Percentiles rank a stretch among this genome's conserved stretches.
phyloP scores from a whole-genome alignment of 2,113 vertebrate genomes.

The Tupaia chinensis region DNA sequence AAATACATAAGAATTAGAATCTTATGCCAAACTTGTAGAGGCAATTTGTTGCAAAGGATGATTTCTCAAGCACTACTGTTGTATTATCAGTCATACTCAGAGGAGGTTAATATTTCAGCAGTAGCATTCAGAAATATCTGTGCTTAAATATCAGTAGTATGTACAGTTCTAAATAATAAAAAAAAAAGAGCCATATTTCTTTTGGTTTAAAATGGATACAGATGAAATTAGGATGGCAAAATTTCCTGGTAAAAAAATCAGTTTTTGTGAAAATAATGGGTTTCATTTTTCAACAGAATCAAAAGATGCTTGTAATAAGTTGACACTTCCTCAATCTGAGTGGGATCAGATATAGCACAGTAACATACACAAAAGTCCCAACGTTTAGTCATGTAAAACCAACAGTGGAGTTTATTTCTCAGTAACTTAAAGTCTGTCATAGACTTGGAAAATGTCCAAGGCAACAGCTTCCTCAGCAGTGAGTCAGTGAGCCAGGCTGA shows the following conservation, averaged over 20 bases:
- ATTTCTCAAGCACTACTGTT: background rate
- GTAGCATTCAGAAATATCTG: background rate
- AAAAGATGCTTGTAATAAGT: background rate
- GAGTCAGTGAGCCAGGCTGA: background rate
- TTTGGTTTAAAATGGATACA: background rate
- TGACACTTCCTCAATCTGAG: background rate
- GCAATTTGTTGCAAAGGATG: background rate
- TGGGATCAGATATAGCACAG: background rate
- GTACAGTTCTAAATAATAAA: background rate
- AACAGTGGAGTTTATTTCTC: background rate
- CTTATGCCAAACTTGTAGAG: too few relatives aligned
- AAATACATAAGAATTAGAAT: background rate
- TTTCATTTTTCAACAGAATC: background rate
- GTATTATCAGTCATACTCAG: background rate
- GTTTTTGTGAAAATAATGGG: background rate
- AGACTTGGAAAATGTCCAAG: conserved; percentile 9
- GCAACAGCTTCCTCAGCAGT: conserved; percentile 46
- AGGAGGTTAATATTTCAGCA: background rate
- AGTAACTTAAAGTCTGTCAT: background rate
- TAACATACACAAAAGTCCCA: background rate
- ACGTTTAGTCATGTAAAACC: background rate
- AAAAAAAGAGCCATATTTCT: background rate
- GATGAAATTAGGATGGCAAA: background rate
- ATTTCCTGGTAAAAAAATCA: background rate
- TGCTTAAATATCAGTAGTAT: background rate